Evolutionary conservation across 1,140 invertebrate genomes (phyloP), one percentile per base, ranked within the genome.

Genomic region (Portunus trituberculatus): DNA sequence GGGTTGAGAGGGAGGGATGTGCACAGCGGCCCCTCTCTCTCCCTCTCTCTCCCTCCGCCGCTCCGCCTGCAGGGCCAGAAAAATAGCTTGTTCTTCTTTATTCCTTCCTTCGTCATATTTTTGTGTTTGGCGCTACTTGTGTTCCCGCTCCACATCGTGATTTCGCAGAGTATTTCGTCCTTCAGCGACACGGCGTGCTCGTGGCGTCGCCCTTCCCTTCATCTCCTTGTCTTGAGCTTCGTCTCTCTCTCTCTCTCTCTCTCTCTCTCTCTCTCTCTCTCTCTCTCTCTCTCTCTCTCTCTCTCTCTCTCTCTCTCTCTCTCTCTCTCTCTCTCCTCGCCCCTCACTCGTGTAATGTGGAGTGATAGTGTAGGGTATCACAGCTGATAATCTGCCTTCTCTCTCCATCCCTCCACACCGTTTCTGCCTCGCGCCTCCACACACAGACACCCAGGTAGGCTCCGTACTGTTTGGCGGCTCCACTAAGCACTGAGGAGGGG

Each of bases 351-450:
- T 84, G 88, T 91, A 91, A 84, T 82, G 83, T 94, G 93, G 93
- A 28, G 32, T 28, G 48, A 67, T 48, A 46, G 67, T 84, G 45
- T 28, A n/a, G 88, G 76, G 39, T 95, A 92, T 95, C 91, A 87
- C 12, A 46, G 84, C 32, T 67, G 45, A 95, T 95, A 92, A 92
- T 95, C 94, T 94, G 20, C 93, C 83, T 48, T 76, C 46, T 46
- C 92, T 87, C 83, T 89, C 45, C 88, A 32, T 82, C 93, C 91
- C 20, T 52, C 45, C 46, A 67, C 31, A 39, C 91, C 94, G 67
- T 92, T 84, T 92, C 91, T 48, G 84, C 83, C 52, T 92, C 20
- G 94, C 94, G 88, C 94, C 91, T 93, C 91, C 48, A 89, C 94
- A 95, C 91, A 95, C 12, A 87, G 52, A 82, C 31, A 46, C 87